Conservation (phyloP, 2,113 vertebrate species). For the Pseudopodoces humilis region DNA sequence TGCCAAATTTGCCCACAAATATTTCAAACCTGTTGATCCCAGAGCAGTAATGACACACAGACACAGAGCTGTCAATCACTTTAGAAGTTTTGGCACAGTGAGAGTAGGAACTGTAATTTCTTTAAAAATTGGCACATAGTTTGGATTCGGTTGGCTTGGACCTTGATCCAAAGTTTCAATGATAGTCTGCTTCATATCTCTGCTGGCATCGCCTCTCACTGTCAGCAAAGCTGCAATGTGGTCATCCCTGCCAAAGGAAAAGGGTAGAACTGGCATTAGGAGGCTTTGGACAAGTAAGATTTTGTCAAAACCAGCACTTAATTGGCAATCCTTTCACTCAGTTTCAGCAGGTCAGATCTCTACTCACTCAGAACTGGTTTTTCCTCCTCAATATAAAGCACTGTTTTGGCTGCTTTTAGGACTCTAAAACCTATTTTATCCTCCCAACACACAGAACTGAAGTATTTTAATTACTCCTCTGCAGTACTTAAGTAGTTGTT, state of each 20-base stretch:
- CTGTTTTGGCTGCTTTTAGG: background rate
- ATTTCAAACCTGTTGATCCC: background rate
- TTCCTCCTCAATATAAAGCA: background rate
- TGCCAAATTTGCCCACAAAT: background rate
- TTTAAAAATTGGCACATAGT: slow-evolving; percentile 87
- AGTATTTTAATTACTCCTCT: background rate
- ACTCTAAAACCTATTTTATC: background rate
- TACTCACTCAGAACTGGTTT: background rate
- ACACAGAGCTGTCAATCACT: slow-evolving; percentile 67
- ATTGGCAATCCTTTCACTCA: background rate
- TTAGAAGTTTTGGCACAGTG: slow-evolving; percentile 91
- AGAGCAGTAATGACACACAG: background rate
- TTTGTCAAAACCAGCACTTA: background rate
- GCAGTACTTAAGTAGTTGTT: background rate
- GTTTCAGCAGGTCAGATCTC: background rate
- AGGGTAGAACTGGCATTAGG: background rate
- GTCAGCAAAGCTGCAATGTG: slow-evolving; percentile 91
- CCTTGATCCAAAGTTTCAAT: slow-evolving; percentile 93
- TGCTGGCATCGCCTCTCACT: slow-evolving; percentile 89
- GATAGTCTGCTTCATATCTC: slow-evolving; percentile 96
- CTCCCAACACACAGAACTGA: background rate
- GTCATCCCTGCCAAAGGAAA: slow-evolving; percentile 82
- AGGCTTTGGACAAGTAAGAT: background rate
- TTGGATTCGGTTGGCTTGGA: slow-evolving; percentile 72
- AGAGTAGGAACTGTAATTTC: slow-evolving; percentile 91